Percentiles rank a stretch among this genome's conserved stretches.
These are phyloP conservation scores for Ploceus nigricollis DNA, from an alignment of 2,113 vertebrate species.

Conservation along the genomic window DNA sequence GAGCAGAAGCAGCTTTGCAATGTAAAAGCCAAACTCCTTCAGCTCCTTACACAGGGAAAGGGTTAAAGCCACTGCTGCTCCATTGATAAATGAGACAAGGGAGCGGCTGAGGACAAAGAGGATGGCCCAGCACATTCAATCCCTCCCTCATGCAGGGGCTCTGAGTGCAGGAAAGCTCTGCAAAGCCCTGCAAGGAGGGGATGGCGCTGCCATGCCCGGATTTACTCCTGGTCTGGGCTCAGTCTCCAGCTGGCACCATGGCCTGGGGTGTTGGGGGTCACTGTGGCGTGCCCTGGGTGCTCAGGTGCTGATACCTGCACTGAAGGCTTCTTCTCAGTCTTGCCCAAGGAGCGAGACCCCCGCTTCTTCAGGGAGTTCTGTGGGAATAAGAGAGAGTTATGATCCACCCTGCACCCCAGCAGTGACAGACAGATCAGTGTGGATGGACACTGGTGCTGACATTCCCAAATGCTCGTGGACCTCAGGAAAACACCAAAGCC, in stretches of 20 bases:
- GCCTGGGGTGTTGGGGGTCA: neutral
- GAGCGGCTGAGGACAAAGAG: neutral
- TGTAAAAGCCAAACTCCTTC: neutral
- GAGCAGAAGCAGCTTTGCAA: neutral
- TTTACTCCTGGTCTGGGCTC: neutral
- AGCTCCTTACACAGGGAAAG: neutral
- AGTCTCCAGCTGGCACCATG: neutral
- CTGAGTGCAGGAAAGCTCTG: neutral
- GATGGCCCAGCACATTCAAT: constrained; percentile 14
- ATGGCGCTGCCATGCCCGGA: neutral
- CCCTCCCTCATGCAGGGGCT: neutral
- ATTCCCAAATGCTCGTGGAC: neutral
- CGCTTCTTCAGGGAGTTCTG: constrained; percentile 95
- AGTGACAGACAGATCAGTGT: accelerated
- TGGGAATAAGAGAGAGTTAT: neutral
- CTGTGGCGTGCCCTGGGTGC: accelerated
- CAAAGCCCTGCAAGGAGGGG: neutral
- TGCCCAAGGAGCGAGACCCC: constrained; percentile 84
- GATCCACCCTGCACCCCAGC: neutral
- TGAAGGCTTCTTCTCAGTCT: constrained; percentile 88
- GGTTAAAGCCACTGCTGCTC: constrained; percentile 28
- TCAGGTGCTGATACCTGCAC: constrained; percentile 76
- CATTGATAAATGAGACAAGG: constrained; percentile 34
- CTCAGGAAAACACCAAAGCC: neutral
- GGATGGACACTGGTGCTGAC: accelerated